phyloP scores from a whole-genome alignment of 2,888 invertebrate genomes.

The Ganaspis brasiliensis region DNA sequence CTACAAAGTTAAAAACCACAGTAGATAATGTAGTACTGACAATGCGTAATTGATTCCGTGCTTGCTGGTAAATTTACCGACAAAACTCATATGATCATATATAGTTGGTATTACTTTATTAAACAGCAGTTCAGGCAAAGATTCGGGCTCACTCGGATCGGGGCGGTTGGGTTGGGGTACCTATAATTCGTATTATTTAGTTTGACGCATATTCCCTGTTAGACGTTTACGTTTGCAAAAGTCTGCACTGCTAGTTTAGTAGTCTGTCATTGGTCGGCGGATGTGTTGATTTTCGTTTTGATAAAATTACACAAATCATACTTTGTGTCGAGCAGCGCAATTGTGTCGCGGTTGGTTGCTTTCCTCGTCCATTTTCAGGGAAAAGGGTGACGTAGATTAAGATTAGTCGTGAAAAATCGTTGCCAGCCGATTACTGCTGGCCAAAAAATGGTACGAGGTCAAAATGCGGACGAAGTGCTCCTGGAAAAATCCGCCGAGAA shows the following conservation, averaged over 20 bases:
- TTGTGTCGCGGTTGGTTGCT: neutral
- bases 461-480: conserved; percentile 56
- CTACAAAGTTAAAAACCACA: too few species aligned
- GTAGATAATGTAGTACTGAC: too few species aligned
- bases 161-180: conserved; percentile 14
- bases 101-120: too few species aligned
- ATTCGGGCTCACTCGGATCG: neutral
- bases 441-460: conserved; percentile 64
- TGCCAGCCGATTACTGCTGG: conserved; percentile 46
- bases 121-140: too few species aligned
- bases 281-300: neutral
- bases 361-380: neutral
- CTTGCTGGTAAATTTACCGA: too few species aligned
- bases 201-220: conserved; percentile 10
- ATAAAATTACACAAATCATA: neutral
- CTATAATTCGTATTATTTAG: neutral
- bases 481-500: conserved; percentile 47
- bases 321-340: neutral
- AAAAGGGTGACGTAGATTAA: neutral
- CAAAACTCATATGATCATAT: too few species aligned
- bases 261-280: neutral
- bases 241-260: neutral
- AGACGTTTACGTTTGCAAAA: neutral
- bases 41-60: too few species aligned
- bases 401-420: conserved; percentile 12